phyloP scores from a whole-genome alignment of 2,797 vertebrate genomes.

The Pristis pectinata region DNA sequence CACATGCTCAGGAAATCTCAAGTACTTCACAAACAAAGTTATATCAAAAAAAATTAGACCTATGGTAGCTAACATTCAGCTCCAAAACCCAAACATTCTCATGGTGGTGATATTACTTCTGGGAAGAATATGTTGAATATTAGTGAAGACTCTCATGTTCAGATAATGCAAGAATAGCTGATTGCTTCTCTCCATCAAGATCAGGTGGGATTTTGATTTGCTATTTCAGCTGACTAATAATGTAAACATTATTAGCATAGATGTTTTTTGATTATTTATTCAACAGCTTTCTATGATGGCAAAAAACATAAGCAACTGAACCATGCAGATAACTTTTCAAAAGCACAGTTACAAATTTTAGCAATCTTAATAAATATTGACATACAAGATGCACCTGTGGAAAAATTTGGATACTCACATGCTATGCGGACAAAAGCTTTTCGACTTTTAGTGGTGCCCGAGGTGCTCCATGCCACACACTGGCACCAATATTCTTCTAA shows the following conservation, averaged over 20 bases:
- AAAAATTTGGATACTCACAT: conserved; percentile 68
- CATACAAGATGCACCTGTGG: background rate
- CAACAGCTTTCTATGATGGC: no score
- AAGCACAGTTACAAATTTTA: background rate
- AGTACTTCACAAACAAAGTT: background rate
- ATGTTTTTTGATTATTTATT: background rate
- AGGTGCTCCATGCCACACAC: conserved; percentile 97
- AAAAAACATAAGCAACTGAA: background rate
- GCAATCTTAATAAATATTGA: background rate
- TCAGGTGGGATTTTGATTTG: background rate
- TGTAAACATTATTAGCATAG: background rate
- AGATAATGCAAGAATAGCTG: background rate
- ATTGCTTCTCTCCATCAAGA: background rate
- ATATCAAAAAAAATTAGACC: background rate
- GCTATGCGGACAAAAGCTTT: conserved; percentile 91
- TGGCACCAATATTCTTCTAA: conserved; percentile 98
- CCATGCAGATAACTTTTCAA: background rate
- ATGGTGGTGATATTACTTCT: background rate
- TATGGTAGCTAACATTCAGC: background rate
- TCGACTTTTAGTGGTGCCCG: conserved; percentile 95
- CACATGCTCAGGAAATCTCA: background rate
- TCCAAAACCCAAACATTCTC: background rate
- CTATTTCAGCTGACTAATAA: background rate
- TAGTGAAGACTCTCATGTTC: background rate
- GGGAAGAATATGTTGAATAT: background rate